Evolutionary conservation across 2,797 vertebrate species (phyloP), one percentile per base, ranked within the genome.

Genomic region (Apogon hyalosoma): DNA sequence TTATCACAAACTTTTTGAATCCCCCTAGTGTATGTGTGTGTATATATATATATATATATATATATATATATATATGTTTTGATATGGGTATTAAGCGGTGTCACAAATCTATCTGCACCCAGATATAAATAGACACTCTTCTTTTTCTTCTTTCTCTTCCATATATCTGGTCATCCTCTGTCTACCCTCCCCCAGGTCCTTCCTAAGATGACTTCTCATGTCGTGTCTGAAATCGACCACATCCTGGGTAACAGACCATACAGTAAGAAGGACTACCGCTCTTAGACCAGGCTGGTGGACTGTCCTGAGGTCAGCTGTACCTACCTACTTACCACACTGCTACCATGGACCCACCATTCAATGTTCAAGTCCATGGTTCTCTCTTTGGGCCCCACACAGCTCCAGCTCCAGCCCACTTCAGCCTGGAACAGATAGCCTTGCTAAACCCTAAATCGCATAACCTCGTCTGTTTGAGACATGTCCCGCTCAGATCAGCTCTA

Each of bases 251-350:
- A 99, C 87, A 95, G 96, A 78, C 98, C 98, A 38, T 97, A 96
- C 93, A 95, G 94, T 90, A 99, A 98, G 94, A 99, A 98, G 90
- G 98, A 99, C 92, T 99, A 98, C 75, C 94, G 97, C 72, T 97
- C 97, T 4, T 99, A 98, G 77, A 90, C 86, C 18, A 12, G 68
- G 46, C 15, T 16, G 60, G 36, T 57, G 69, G 65, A 79, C 58
- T 10, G 41, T 48, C 31, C 16, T 49, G 59, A 75, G 69, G 75
- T 70, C 75, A 61, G 83, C 75, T 57, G 55, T 47, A 51, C 64
- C 58, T 46, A 53, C 47, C 65, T 67, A 62, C 56, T 42, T 58
- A 82, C 62, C 75, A 87, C 69, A 40, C 73, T 82, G 50, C 67
- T 62, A 69, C 84, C 63, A 56, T 79, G 79, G 91, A 81, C 69